Evolutionary conservation across 2,113 vertebrate species (phyloP), one percentile per base, ranked within the genome.

Genomic region (Solenodon paradoxus): DNA sequence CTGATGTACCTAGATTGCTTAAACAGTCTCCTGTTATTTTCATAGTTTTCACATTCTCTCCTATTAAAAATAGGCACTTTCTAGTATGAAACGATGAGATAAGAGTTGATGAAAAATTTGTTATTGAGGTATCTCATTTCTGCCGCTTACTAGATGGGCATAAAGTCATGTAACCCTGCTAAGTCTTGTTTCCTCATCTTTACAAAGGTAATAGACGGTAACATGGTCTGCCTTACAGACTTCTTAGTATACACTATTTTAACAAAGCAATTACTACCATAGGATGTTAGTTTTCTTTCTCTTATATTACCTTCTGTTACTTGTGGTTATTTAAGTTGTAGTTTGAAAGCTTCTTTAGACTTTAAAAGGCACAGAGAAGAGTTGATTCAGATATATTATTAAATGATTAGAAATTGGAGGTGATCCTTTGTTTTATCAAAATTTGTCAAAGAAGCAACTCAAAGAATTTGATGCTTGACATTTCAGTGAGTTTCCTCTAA

Each of bases 211-310:
- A 26, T 45, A 49, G n/a, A n/a, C n/a, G n/a, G n/a, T n/a, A n/a
- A n/a, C n/a, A 24, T 11, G n/a, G 9, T 30, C 32, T 49, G 4
- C 10, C 32, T 20, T 7, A 0, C n/a, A 28, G 19, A 38, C 7
- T 77, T 68, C 59, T 49, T 42, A 66, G 59, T 38, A 38, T 30
- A 49, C 40, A n/a, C 3, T 28, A 16, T 35, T 64, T 30, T 4
- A 64, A 19, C 40, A 45, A 11, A 49, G n/a, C 61, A 38, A 0
- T 69, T 40, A 16, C n/a, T 35, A n/a, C 51, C 28, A 13, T 28
- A 15, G n/a, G n/a, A n/a, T n/a, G 20, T 12, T 5, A 9, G 10
- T 49, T 59, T 42, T 11, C 51, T 19, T 9, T 42, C 40, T 51
- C 3, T 32, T 32, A 68, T 0, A 13, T 26, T 68, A n/a, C 6